Evolutionary conservation across 2,113 vertebrate genomes (phyloP), one percentile per base, ranked within the genome.

Genomic region (Campylomormyrus numenius): DNA sequence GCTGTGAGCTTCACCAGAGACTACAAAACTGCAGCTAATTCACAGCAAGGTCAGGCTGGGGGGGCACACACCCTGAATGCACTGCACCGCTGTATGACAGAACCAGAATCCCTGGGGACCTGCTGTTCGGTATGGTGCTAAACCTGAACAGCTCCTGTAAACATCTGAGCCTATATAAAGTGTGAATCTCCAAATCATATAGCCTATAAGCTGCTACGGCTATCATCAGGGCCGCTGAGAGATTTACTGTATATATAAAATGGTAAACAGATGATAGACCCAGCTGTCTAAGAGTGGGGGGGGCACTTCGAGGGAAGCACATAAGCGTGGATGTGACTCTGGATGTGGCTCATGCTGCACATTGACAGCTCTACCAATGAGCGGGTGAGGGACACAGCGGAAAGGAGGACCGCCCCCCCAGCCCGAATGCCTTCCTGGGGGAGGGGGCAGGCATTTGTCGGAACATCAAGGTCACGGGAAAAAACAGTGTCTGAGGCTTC

Each of bases 401-500:
- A 2, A 85, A 48, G 45, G 42, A 85, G 45, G 24, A 48, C 39
- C 24, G 1, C 21, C 83, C 39, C 39, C 39, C 24, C 39, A 46
- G 19, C 42, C 19, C 3, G 42, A 2, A 45, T 3, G 17, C 45
- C 42, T 24, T 85, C 35, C 19, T 19, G 9, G 39, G 39, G 83
- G 42, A 85, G 3, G 74, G 31, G 45, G n/a, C 84, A 86, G 85
- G 13, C 31, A 91, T 92, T 85, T 42, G 90, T 90, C 90, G 92
- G 91, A 31, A 91, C 6, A 92, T 91, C 94, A 96, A 95, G 95
- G 96, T 95, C 95, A 95, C 48, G 85, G 94, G 93, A 95, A 92
- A 93, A 92, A 88, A 93, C 91, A 93, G 93, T 92, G 2, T 35
- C 74, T 93, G 92, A 93, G 94, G 90, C 89, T 92, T 93, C 92